These are phyloP conservation scores for Cephus spinipes DNA, from an alignment of 2,888 invertebrate genomes.

Conservation along the genomic window DNA sequence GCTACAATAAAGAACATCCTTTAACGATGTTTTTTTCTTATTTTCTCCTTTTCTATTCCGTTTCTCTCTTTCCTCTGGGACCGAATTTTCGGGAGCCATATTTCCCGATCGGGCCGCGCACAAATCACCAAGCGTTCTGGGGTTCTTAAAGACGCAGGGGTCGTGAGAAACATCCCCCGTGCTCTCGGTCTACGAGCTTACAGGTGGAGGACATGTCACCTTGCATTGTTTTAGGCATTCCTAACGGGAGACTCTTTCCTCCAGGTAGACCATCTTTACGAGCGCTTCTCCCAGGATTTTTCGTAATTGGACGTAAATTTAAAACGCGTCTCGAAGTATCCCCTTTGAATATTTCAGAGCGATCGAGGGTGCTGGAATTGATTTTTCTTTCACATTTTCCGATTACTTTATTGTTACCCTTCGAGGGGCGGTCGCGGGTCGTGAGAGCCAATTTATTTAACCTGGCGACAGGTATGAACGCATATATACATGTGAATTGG, in stretches of 20 bases:
- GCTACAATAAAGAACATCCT: background rate
- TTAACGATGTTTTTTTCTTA: conserved; percentile 10
- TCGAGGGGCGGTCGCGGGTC: background rate
- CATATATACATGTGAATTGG: background rate
- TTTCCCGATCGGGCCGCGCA: conserved; percentile 45
- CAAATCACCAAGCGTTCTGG: conserved; percentile 48
- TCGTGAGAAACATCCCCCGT: conserved; percentile 51
- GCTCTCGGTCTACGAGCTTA: conserved; percentile 21
- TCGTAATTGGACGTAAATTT: conserved; percentile 35
- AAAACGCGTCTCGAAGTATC: conserved; percentile 8
- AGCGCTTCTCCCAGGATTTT: conserved; percentile 24
- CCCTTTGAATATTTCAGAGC: conserved; percentile 21
- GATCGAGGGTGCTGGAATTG: background rate
- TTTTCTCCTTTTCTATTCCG: background rate
- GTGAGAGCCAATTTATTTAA: background rate
- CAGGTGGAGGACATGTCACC: conserved; percentile 54
- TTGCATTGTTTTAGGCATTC: conserved; percentile 62
- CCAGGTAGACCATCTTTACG: conserved; percentile 46
- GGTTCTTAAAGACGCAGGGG: conserved; percentile 32
- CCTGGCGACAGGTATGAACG: background rate
- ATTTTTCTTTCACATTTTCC: background rate
- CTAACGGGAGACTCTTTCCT: conserved; percentile 46
- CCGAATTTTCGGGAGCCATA: conserved; percentile 35
- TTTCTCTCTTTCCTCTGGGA: background rate
- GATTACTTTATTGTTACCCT: background rate